Percentiles rank a stretch among this genome's conserved stretches.
Evolutionary conservation across 2,113 vertebrate genomes (phyloP).

Genomic region (Leptodactylus fuscus): DNA sequence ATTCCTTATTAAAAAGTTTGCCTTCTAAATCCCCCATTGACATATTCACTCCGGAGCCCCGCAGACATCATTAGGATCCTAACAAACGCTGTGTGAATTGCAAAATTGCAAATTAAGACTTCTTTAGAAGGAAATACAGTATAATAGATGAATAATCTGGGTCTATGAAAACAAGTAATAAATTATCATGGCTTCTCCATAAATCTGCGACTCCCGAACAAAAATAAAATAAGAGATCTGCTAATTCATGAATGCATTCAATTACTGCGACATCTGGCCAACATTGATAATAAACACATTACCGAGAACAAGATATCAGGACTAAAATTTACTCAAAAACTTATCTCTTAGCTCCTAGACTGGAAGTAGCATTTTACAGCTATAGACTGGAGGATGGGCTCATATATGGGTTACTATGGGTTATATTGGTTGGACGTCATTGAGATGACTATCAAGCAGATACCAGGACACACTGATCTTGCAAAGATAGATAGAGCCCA

Average conservation of each 20-base stretch:
- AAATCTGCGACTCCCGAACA: not conserved
- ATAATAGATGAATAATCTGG: not conserved
- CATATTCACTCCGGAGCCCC: not conserved
- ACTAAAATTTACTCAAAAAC: not conserved
- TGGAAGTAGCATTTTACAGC: not conserved
- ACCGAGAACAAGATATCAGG: not conserved
- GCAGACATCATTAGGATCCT: not conserved
- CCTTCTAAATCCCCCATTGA: not conserved
- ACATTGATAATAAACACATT: slow-evolving; percentile 4
- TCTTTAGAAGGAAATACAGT: not conserved
- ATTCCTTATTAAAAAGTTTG: not conserved
- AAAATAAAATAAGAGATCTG: slow-evolving; percentile 15
- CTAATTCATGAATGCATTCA: not conserved
- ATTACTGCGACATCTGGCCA: slow-evolving; percentile 1
- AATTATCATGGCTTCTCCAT: not conserved
- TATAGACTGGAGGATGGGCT: too few relatives aligned
- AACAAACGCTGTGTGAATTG: not conserved
- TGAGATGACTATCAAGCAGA: too few relatives aligned
- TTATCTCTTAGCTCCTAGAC: not conserved
- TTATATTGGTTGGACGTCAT: not conserved
- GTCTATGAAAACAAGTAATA: not conserved
- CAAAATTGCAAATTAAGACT: not conserved
- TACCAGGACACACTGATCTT: too few relatives aligned
- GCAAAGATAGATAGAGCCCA: too few relatives aligned
- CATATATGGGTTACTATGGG: not conserved